A percentile compares a stretch with the other conserved stretches of the same genome.
Conservation (phyloP, 2,888 invertebrate species). For the Xanthorhoe designata region DNA sequence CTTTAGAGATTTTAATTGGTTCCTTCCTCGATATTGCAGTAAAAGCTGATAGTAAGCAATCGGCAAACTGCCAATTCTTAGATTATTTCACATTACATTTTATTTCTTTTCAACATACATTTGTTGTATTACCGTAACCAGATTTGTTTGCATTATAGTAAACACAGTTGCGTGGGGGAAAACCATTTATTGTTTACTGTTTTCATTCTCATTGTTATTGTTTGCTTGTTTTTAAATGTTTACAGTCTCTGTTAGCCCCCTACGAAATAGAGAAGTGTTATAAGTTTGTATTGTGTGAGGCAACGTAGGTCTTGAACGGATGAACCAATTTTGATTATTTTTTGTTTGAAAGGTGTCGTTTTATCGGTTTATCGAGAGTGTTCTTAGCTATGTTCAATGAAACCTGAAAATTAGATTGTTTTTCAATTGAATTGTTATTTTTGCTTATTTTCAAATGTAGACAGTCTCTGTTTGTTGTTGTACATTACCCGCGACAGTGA, state of each 20-base stretch:
- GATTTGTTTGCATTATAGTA: slow-evolving; percentile 1
- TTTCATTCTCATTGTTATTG: slow-evolving; percentile 29
- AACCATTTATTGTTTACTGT: slow-evolving; percentile 30
- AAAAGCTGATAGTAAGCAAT: too few relatives aligned
- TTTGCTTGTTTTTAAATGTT: slow-evolving; percentile 26
- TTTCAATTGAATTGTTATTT: slow-evolving; percentile 26
- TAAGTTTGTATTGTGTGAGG: too few relatives aligned
- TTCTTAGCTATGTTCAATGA: too few relatives aligned
- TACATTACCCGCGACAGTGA: slow-evolving; percentile 35
- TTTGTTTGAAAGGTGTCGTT: neutral
- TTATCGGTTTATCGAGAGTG: too few relatives aligned
- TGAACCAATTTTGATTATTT: too few relatives aligned
- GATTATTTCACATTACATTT: too few relatives aligned
- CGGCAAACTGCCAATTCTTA: too few relatives aligned
- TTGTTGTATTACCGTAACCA: neutral
- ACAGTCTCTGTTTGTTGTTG: slow-evolving; percentile 47
- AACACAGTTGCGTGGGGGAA: slow-evolving; percentile 24
- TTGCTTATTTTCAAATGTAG: slow-evolving; percentile 44
- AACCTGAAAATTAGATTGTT: too few relatives aligned
- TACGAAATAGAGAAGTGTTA: too few relatives aligned
- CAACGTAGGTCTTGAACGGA: too few relatives aligned
- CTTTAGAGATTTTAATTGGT: too few relatives aligned
- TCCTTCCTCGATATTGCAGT: too few relatives aligned
- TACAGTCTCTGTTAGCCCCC: slow-evolving; percentile 46
- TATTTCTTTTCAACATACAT: neutral